These are phyloP conservation scores for Drosophila baimaii DNA, from an alignment of 1,140 invertebrate genomes.

Conservation along the genomic window DNA sequence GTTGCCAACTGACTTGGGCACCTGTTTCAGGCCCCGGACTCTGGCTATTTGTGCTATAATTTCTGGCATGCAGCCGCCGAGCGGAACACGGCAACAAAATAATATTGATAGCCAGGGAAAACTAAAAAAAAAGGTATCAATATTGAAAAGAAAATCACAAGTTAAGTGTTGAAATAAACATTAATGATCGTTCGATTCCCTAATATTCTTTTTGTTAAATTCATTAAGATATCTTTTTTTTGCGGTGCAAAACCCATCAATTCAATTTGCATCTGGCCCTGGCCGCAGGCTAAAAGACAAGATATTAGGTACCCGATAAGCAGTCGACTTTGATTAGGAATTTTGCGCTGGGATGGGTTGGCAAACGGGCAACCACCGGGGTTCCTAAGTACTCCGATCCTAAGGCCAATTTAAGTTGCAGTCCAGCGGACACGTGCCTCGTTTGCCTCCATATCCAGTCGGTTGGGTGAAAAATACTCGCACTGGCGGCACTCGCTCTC, in stretches of 20 bases:
- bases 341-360: neutral
- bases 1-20: slow-evolving; percentile 76
- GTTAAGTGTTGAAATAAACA: too few relatives aligned
- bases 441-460: slow-evolving; percentile 39
- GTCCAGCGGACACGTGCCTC: slow-evolving; percentile 45
- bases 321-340: slow-evolving; percentile 34
- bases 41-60: slow-evolving; percentile 80
- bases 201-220: neutral
- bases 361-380: neutral
- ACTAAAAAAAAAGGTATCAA: neutral
- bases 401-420: slow-evolving; percentile 44
- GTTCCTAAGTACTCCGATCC: slow-evolving; percentile 24
- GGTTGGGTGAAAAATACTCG: slow-evolving; percentile 34
- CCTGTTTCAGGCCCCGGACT: slow-evolving; percentile 54
- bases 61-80: slow-evolving; percentile 67
- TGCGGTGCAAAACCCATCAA: slow-evolving; percentile 55
- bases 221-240: neutral
- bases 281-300: slow-evolving; percentile 25
- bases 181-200: too few relatives aligned
- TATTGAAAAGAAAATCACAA: neutral
- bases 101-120: neutral
- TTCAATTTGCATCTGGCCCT: slow-evolving; percentile 73
- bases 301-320: slow-evolving; percentile 35
- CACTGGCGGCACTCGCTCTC: neutral
- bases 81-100: slow-evolving; percentile 6